Evolutionary conservation across 1,140 invertebrate species (phyloP).

Genomic region (Meloidogyne chitwoodi): DNA sequence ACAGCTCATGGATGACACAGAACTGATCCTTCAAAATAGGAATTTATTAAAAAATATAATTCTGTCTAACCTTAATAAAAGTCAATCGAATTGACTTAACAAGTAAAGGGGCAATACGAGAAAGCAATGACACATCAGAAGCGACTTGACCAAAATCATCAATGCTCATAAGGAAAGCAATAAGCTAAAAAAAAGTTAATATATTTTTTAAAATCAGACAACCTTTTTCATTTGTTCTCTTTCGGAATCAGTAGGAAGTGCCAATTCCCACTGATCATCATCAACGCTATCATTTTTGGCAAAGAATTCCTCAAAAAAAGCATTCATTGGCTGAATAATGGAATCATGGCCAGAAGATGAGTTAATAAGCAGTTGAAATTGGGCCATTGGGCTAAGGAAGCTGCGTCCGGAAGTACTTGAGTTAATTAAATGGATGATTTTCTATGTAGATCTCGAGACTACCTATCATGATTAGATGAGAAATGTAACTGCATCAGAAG

Average conservation of each 20-base stretch:
- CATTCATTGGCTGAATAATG: constrained; percentile 25
- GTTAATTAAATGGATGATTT: no score
- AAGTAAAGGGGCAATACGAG: constrained; percentile 14
- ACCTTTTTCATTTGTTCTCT: constrained; percentile 33
- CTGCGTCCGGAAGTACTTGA: no score
- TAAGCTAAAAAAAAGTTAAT: constrained; percentile 5
- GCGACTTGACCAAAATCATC: constrained; percentile 17
- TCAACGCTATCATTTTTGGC: constrained; percentile 20
- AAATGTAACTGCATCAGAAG: no score
- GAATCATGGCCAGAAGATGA: not conserved
- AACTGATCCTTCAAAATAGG: constrained; percentile 28
- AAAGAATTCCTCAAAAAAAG: constrained; percentile 24
- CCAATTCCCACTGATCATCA: constrained; percentile 29
- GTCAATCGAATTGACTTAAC: constrained; percentile 26
- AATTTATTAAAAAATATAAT: constrained; percentile 4
- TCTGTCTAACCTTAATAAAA: constrained; percentile 30
- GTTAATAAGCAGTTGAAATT: no score
- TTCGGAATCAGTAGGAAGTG: constrained; percentile 33
- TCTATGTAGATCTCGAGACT: no score
- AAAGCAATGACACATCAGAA: not conserved
- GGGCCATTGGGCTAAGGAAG: no score
- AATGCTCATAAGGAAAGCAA: constrained; percentile 6
- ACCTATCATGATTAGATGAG: no score
- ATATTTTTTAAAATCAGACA: not conserved
- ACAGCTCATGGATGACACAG: constrained; percentile 35